Evolutionary conservation across 2,113 vertebrate genomes (phyloP).

Genomic region (Xyrauchen texanus): DNA sequence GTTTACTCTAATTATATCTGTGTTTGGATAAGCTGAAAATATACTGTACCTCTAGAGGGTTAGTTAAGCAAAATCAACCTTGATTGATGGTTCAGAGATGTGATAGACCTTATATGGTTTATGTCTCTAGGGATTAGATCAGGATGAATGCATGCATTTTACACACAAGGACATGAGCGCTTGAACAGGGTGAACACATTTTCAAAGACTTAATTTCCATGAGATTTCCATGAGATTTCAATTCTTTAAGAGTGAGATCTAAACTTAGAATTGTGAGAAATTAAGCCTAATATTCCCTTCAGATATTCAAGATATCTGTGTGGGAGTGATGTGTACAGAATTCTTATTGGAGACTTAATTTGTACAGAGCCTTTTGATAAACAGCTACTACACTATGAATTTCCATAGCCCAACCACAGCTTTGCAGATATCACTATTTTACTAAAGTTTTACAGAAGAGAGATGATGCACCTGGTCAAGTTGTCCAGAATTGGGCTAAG

Average conservation of each 20-base stretch:
- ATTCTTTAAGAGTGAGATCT: neutral
- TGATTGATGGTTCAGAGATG: too few species aligned
- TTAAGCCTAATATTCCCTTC: neutral
- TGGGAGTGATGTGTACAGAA: slow-evolving; percentile 23
- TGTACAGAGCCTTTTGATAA: slow-evolving; percentile 25
- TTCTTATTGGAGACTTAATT: neutral
- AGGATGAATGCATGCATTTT: neutral
- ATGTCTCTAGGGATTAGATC: too few species aligned
- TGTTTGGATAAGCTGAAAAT: slow-evolving; percentile 1
- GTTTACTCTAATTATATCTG: neutral
- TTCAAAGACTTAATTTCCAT: neutral
- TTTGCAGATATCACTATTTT: neutral
- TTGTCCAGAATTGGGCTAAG: neutral
- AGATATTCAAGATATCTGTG: slow-evolving; percentile 17
- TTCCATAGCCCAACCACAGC: slow-evolving; percentile 24
- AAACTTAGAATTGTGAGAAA: neutral
- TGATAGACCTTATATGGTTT: too few species aligned
- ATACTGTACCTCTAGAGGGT: too few species aligned
- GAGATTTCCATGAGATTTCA: too few species aligned
- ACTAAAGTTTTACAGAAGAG: slow-evolving; percentile 13
- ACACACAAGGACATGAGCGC: neutral
- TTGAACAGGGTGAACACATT: neutral
- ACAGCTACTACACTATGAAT: slow-evolving; percentile 15
- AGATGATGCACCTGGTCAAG: neutral
- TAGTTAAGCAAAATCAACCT: too few species aligned